Evolutionary conservation across 23 tunicate species (phyloP).

Genomic region (Ascidia mentula): DNA sequence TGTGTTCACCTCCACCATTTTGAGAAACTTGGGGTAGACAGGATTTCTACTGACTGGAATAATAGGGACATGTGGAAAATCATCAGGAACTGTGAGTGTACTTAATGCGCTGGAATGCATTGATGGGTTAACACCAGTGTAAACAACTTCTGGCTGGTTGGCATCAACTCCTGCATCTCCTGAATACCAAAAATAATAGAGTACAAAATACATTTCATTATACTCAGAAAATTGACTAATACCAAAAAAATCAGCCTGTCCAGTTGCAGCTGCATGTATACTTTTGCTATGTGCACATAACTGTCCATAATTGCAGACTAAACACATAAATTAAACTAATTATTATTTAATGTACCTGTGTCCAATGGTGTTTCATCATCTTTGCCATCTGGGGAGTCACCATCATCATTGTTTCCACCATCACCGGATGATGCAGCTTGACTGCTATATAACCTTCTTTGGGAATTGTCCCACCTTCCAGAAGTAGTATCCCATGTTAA

Average conservation of each 20-base stretch:
- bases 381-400: not conserved
- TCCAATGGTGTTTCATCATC: not conserved
- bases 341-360: not conserved
- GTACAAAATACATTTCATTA: not conserved
- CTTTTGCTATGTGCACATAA: too few species aligned
- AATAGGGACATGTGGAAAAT: conserved; percentile 88
- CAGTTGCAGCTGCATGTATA: too few species aligned
- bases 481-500: too few species aligned
- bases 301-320: too few species aligned
- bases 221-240: too few species aligned
- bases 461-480: not conserved
- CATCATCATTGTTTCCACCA: not conserved
- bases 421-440: not conserved
- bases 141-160: conserved; percentile 8
- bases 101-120: conserved; percentile 50
- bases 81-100: conserved; percentile 71
- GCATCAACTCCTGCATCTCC: not conserved
- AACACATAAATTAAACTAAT: too few species aligned
- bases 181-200: not conserved
- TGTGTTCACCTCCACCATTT: conserved; percentile 97
- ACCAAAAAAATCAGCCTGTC: too few species aligned
- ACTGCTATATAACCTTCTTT: not conserved
- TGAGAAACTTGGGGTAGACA: conserved; percentile 89
- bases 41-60: conserved; percentile 89
- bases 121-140: conserved; percentile 12